phyloP scores from a whole-genome alignment of 1,140 invertebrate genomes.

The Lepidurus packardi region DNA sequence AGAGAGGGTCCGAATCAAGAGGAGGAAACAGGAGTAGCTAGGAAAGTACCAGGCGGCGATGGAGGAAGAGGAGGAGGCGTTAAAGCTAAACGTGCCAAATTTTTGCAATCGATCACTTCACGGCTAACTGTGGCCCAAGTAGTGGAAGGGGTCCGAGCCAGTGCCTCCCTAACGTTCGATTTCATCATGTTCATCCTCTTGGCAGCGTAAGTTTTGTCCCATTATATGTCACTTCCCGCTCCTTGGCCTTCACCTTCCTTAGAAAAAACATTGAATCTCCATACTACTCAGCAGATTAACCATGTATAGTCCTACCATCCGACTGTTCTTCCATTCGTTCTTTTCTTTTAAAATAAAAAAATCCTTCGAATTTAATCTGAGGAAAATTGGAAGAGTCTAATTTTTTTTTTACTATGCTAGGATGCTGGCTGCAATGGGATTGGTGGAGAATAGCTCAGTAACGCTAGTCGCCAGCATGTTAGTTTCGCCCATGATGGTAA shows the following conservation, averaged over 20 bases:
- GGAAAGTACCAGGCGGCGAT: neutral
- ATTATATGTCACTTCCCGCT: conserved; percentile 36
- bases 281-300: neutral
- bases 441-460: conserved; percentile 72
- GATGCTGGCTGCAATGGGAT: conserved; percentile 60
- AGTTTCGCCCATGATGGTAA: conserved; percentile 76
- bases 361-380: too few relatives aligned
- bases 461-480: conserved; percentile 81
- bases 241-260: neutral
- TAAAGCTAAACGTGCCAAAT: conserved; percentile 55
- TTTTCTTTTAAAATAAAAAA: neutral
- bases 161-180: conserved; percentile 75
- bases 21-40: neutral
- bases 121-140: conserved; percentile 79
- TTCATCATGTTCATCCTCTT: conserved; percentile 70
- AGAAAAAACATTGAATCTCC: neutral
- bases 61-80: neutral
- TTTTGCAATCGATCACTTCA: conserved; percentile 66
- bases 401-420: conserved; percentile 38
- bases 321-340: neutral
- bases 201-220: conserved; percentile 59
- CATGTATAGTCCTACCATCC: neutral
- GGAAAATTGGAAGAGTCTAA: neutral
- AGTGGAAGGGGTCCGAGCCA: conserved; percentile 67
- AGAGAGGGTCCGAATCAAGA: neutral